Evolutionary conservation across 2,888 invertebrate species (phyloP), one percentile per base, ranked within the genome.

Genomic region (Amiota minor): DNA sequence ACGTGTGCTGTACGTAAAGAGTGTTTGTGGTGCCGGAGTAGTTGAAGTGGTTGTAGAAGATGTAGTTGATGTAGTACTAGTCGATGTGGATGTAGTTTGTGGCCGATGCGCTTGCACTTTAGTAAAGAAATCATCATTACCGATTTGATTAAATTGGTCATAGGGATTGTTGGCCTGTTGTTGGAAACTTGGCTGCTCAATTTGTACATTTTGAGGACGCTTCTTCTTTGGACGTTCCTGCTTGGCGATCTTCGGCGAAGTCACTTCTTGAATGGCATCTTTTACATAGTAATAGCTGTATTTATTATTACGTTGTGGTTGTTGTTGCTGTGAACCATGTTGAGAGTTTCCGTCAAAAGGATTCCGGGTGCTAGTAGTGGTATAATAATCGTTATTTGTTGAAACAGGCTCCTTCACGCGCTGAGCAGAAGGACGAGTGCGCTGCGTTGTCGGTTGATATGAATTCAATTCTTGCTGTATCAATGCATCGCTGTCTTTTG

Each of bases 31-130:
- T 0, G 83, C 74, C 0, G 84, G 74, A 3, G 88, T 85, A 0
- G 88, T 84, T 0, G 91, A 80, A 1, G 89, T 86, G 2, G 92
- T 91, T 82, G 91, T 82, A 85, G 92, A 84, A 79, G 91, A 76
- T 89, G 89, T 81, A 2, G 84, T 91, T 74, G 91, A 90, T 0
- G 91, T 89, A 0, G 87, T 88, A 12, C 89, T 88, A 71, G 89
- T 90, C 10, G 86, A 78, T 56, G 87, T 88, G 1, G 90, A 87
- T n/a, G 87, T 84, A 0, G 77, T 74, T 4, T 79, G 74, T 2
- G 77, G 76, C 55, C 78, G 81, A 72, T 79, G 80, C 11, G 80
- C 75, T 47, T 81, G 82, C 12, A 81, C 72, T 73, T 84, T 86
- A 72, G 82, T 14, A 18, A 89, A 90, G 78, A 87, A 89, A 69